Conservation (phyloP, 53 echinoderm and acorn worm species). For the Actinopyga echinites region DNA sequence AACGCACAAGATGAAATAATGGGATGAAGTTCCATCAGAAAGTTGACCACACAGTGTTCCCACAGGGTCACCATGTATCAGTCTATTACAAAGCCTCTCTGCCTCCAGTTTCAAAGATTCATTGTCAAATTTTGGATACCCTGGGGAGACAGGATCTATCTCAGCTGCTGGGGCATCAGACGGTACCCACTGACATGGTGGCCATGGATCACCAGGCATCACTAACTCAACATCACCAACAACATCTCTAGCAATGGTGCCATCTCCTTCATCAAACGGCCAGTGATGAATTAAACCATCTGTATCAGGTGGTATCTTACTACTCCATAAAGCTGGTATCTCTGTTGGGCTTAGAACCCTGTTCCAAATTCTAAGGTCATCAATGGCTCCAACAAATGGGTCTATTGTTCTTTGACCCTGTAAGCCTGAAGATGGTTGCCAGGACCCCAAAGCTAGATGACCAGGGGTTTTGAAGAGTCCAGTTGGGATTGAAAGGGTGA, state of each 20-base stretch:
- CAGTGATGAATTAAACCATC: conserved; percentile 60
- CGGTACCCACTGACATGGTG: conserved; percentile 69
- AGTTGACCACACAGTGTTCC: conserved; percentile 57
- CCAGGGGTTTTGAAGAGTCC: conserved; percentile 65
- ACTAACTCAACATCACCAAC: conserved; percentile 50
- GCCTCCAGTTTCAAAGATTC: conserved; percentile 24
- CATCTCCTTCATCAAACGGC: conserved; percentile 91
- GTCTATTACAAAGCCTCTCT: conserved; percentile 45
- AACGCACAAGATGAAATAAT: conserved; percentile 68
- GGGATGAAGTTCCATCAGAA: conserved; percentile 48
- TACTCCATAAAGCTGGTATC: conserved; percentile 67
- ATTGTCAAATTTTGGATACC: conserved; percentile 26
- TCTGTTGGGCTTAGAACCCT: conserved; percentile 66
- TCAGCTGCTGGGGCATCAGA: conserved; percentile 68
- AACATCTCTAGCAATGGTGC: conserved; percentile 56
- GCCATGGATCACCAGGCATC: conserved; percentile 74
- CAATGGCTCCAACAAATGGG: conserved; percentile 66
- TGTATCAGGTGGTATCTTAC: conserved; percentile 37
- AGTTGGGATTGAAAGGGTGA: conserved; percentile 32
- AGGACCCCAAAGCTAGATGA: conserved; percentile 78
- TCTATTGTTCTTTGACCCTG: conserved; percentile 56
- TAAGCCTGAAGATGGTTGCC: conserved; percentile 67
- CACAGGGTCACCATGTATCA: conserved; percentile 59
- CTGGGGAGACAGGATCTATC: conserved; percentile 1
- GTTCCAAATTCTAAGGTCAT: conserved; percentile 87